Evolutionary conservation across 2,888 invertebrate genomes (phyloP), one percentile per base, ranked within the genome.

Genomic region (Galerucella pusilla): DNA sequence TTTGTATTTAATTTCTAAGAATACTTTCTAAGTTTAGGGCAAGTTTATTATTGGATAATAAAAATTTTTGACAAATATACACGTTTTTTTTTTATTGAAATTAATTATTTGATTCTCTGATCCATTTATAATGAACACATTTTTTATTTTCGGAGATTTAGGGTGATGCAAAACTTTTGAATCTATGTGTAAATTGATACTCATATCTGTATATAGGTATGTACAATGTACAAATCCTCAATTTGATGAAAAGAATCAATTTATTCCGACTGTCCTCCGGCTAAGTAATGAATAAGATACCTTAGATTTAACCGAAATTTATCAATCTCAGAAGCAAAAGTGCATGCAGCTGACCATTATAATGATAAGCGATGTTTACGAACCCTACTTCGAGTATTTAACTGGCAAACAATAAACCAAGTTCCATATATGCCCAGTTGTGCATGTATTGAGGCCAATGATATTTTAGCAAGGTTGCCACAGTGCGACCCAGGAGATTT

Each of bases 401-500:
- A 65, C 69, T 73, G 76, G 73, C 69, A 71, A n/a, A 78, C 78
- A 59, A 57, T 54, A 72, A 69, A 75, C 67, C 70, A 70, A 79
- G 81, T 78, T 79, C 81, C 83, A 78, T 84, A 82, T 83, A 80
- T 77, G 83, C 80, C 78, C 81, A 78, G 78, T 77, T 80, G 82
- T 83, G 81, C 80, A 82, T 83, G 84, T 83, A 86, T 85, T 86
- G 84, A 83, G 86, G 85, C 85, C 85, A 85, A 85, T 85, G 86
- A 84, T 85, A 85, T 80, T 74, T 81, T 77, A 80, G 81, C 84
- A 85, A 84, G 85, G 83, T 83, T 82, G 80, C 73, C 25, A 59
- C 77, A 75, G 81, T 80, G 82, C 78, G 81, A 81, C 78, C 78
- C 80, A 78, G 80, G 81, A 81, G 78, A 78, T 77, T 80, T 81